These are phyloP conservation scores for Syngnathus scovelli DNA, from an alignment of 2,113 vertebrate genomes.

Conservation along the genomic window DNA sequence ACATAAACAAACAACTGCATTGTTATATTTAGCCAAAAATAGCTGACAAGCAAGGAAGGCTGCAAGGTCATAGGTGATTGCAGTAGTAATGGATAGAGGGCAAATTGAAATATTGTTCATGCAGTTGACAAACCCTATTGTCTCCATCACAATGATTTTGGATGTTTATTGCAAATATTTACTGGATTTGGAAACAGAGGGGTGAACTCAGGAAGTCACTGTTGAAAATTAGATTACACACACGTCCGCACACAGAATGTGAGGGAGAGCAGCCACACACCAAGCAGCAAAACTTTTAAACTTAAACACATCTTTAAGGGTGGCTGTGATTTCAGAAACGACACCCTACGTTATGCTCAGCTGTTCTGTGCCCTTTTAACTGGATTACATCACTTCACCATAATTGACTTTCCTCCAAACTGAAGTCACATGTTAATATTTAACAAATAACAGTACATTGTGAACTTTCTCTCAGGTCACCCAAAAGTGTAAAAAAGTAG, in stretches of 20 bases:
- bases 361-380: constrained; percentile 38
- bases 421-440: not conserved
- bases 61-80: not conserved
- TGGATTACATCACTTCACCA: constrained; percentile 12
- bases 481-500: not conserved
- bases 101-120: not conserved
- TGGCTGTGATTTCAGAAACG: not conserved
- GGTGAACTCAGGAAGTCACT: constrained; percentile 30
- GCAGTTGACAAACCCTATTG: not conserved
- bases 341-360: constrained; percentile 12
- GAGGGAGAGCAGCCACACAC: not conserved
- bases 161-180: constrained; percentile 25
- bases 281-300: not conserved
- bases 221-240: not conserved
- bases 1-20: not conserved
- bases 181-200: constrained; percentile 7
- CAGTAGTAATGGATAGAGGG: constrained; percentile 7
- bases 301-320: not conserved
- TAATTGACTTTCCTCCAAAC: not conserved
- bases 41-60: not conserved
- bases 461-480: not conserved
- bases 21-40: not conserved
- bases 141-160: constrained; percentile 4
- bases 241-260: not conserved
- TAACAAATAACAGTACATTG: not conserved